Conservation (phyloP, 2,888 invertebrate genomes). For the Dexiosoma caninum region DNA sequence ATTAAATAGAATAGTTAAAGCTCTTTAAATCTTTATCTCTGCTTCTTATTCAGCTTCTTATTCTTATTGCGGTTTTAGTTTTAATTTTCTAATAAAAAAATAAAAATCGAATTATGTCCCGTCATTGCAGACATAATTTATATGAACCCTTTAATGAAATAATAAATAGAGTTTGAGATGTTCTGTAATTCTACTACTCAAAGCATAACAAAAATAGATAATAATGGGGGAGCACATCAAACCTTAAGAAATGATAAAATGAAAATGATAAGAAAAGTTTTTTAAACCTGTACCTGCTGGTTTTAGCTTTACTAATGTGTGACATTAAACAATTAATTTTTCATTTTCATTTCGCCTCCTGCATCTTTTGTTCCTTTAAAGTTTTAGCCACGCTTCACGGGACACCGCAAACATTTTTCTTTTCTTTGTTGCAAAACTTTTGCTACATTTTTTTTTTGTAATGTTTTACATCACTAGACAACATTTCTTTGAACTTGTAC, state of each 20-base stretch:
- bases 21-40: constrained; percentile 28
- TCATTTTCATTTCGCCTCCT: no score
- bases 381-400: background rate
- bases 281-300: no score
- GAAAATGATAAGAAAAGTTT: no score
- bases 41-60: no score
- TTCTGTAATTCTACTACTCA: no score
- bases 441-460: background rate
- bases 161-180: no score
- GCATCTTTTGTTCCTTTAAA: background rate
- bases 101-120: constrained; percentile 19
- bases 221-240: no score
- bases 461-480: constrained; percentile 84
- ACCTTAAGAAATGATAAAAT: no score
- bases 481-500: constrained; percentile 83
- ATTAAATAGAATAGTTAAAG: constrained; percentile 29
- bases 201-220: no score
- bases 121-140: constrained; percentile 36
- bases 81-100: background rate
- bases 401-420: background rate
- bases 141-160: constrained; percentile 27
- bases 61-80: background rate
- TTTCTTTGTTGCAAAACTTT: background rate
- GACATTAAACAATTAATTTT: no score
- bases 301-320: no score